Base-by-base conservation (phyloP, 2,888 invertebrate genomes). In the Nesidiocoris tenuis region DNA sequence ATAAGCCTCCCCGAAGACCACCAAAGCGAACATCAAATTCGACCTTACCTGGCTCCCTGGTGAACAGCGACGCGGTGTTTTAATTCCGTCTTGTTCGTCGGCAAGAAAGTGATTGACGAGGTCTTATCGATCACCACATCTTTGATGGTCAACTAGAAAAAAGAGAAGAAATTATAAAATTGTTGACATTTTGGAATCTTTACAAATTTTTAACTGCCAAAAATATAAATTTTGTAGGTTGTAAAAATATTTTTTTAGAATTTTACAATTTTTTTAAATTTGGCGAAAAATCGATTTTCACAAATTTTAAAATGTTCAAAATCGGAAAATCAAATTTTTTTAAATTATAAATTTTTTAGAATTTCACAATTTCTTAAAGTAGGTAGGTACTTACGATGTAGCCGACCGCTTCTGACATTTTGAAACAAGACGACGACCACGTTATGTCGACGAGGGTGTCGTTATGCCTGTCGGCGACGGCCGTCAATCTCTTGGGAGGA, bases 381-480 rank as follows among this genome's bases (percentile, higher is more conserved):
- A 1, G 19, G 66, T 54, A 1, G 54, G 59, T 56, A 82, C 87
- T 86, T 82, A 91, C 91, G 82, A 87, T 87, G 80, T 91, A 92
- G 2, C 86, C 86, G 54, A 87, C 83, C 3, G 84, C 82, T 56
- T 84, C 83, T 9, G 83, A 82, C 55, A 86, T 82, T 5, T 83
- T 83, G 0, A 86, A 86, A 83, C 94, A 94, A 74, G 90, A 90
- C 0, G 92, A 88, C 59, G 87, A 86, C 93, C 94, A 94, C 17
- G 86, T 84, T 0, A 94, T 87, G 22, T 85, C 84, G 84, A 93
- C 87, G n/a, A 78, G 57, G 12, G 79, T 79, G 59, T 79, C 75
- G 61, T 81, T 78, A 54, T 71, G 68, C 1, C 77, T 65, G 57
- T 77, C 77, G 23, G 66, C 80, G 1, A 79, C 82, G 3, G 89